These are phyloP conservation scores for Dreissena rostriformis DNA, from an alignment of 1,140 invertebrate genomes.

Conservation along the genomic window DNA sequence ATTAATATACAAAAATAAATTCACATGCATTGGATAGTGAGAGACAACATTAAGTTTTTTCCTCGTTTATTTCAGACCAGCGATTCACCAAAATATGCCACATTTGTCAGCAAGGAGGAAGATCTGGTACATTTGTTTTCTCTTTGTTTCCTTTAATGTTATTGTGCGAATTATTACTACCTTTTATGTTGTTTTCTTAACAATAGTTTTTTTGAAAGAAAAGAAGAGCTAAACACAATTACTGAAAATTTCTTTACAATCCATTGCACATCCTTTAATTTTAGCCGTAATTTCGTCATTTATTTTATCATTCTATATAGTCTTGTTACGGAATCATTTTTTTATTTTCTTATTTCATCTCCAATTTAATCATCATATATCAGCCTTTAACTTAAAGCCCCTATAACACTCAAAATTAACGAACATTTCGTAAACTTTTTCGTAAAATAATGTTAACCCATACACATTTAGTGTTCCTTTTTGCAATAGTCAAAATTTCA, in stretches of 20 bases:
- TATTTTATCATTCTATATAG: neutral
- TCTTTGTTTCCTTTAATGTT: neutral
- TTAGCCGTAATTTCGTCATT: neutral
- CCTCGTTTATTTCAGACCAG: slow-evolving; percentile 10
- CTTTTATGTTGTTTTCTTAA: neutral
- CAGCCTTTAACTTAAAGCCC: too few species aligned
- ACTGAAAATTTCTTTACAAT: too few species aligned
- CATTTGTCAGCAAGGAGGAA: neutral
- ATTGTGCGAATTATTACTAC: too few species aligned
- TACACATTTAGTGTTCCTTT: too few species aligned
- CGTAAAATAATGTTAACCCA: too few species aligned
- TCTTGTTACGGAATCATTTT: too few species aligned
- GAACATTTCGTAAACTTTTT: too few species aligned
- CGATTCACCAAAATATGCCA: slow-evolving; percentile 42
- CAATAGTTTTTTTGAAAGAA: too few species aligned
- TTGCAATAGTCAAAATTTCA: too few species aligned
- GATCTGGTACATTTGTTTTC: neutral
- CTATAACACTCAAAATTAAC: too few species aligned
- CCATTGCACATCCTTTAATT: neutral
- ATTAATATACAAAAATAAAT: neutral
- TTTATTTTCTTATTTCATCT: too few species aligned
- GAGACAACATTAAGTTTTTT: neutral
- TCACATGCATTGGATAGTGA: neutral
- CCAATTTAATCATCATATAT: neutral
- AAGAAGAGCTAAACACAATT: neutral